Conservation (phyloP, 2,113 vertebrate genomes). For the Gymnogyps californianus region DNA sequence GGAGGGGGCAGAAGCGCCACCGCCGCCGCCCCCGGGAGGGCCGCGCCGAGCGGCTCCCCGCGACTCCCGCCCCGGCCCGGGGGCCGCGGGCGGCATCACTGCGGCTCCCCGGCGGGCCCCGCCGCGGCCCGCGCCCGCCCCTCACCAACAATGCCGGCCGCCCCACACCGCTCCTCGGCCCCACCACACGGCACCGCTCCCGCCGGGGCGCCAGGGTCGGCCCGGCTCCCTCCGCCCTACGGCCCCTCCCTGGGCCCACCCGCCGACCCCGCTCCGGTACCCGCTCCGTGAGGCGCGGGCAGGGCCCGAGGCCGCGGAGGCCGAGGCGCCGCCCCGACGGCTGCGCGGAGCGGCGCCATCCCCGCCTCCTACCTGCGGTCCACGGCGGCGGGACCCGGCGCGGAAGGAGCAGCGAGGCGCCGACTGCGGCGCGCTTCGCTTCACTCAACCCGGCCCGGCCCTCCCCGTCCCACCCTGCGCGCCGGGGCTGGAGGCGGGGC, state of each 20-base stretch:
- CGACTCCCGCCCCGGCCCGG: neutral
- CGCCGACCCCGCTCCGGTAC: neutral
- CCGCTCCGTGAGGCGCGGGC: neutral
- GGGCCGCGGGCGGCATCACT: neutral
- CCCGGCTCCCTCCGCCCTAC: neutral
- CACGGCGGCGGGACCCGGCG: neutral
- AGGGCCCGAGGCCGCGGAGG: neutral
- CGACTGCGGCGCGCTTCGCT: rapidly evolving
- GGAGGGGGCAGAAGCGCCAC: neutral
- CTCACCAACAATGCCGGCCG: too few relatives aligned
- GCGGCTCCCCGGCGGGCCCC: neutral
- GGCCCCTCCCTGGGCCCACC: neutral
- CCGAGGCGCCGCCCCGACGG: neutral
- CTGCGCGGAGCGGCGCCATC: neutral
- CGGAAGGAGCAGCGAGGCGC: neutral
- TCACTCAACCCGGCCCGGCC: too few relatives aligned
- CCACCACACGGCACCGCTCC: too few relatives aligned
- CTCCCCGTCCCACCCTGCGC: too few relatives aligned
- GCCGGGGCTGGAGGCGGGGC: neutral
- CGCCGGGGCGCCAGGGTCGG: neutral
- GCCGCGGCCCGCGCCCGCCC: neutral
- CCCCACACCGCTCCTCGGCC: too few relatives aligned
- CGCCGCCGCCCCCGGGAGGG: neutral
- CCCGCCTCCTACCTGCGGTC: neutral
- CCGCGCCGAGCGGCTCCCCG: neutral